Conservation (phyloP, 2,888 invertebrate species). For the Nipponacmea schrenckii region DNA sequence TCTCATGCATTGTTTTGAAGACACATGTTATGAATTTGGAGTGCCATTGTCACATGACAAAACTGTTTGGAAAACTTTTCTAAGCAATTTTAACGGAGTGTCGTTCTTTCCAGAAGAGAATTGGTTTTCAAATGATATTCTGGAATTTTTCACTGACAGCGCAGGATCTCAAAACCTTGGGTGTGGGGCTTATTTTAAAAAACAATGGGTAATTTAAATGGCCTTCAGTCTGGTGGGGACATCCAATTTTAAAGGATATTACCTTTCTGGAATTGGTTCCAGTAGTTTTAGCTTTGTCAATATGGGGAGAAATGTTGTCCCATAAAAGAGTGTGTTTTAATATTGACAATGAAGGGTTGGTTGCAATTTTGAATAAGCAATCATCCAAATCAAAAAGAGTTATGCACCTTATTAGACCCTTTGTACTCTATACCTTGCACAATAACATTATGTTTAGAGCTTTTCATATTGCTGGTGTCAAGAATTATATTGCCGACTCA, state of each 20-base stretch:
- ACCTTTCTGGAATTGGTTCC: conserved; percentile 18
- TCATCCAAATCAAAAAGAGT: conserved; percentile 8
- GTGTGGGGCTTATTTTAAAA: conserved; percentile 11
- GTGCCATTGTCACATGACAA: not conserved
- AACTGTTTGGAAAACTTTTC: conserved; percentile 17
- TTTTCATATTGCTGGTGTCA: not conserved
- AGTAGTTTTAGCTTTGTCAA: conserved; percentile 8
- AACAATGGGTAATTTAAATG: conserved; percentile 14
- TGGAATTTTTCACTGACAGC: conserved; percentile 19
- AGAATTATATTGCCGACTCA: not conserved
- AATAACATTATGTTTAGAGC: conserved; percentile 12
- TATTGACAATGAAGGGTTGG: conserved; percentile 12
- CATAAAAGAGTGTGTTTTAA: conserved; percentile 8
- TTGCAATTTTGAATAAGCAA: conserved; percentile 7
- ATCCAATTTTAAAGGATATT: not conserved
- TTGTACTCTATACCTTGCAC: not conserved
- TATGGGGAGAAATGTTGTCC: not conserved
- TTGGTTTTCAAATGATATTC: conserved; percentile 9
- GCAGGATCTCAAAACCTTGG: conserved; percentile 17
- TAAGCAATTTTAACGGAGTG: no score
- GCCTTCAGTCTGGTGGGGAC: conserved; percentile 2
- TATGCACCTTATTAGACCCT: not conserved
- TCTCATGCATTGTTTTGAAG: not conserved
- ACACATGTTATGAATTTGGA: not conserved
- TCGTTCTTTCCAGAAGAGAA: conserved; percentile 10